These are phyloP conservation scores for Plemyria rubiginata DNA, from an alignment of 2,888 invertebrate species.

Conservation along the genomic window DNA sequence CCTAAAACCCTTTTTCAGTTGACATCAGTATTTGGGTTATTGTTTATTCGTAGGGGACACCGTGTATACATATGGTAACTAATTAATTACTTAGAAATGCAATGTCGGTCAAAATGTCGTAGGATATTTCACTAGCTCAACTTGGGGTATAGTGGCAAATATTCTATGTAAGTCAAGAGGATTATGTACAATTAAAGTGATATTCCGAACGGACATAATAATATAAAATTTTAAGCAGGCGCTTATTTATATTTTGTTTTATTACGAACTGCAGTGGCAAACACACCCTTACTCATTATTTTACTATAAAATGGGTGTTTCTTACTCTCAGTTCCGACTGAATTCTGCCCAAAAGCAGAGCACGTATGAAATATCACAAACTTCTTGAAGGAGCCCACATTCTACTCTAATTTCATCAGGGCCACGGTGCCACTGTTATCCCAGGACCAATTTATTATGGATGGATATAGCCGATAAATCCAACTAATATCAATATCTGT, in stretches of 20 bases:
- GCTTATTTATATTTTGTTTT: too few relatives aligned
- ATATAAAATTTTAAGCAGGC: not conserved
- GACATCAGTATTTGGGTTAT: too few relatives aligned
- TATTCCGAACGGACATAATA: not conserved
- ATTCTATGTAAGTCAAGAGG: not conserved
- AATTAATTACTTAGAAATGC: too few relatives aligned
- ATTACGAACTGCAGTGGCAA: not conserved
- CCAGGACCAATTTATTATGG: not conserved
- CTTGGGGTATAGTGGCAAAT: not conserved
- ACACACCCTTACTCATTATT: too few relatives aligned
- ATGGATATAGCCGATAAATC: not conserved
- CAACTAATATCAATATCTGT: not conserved
- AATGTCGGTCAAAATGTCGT: constrained; percentile 1
- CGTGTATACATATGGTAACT: too few relatives aligned
- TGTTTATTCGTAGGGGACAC: not conserved
- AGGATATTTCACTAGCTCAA: not conserved
- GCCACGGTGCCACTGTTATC: not conserved
- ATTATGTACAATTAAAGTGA: not conserved
- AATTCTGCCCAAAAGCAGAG: not conserved
- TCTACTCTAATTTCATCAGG: not conserved
- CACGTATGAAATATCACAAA: not conserved
- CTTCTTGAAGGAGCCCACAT: not conserved
- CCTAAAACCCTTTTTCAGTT: too few relatives aligned
- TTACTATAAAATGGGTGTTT: not conserved
- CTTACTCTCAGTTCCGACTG: too few relatives aligned